A percentile compares a stretch with the other conserved stretches of the same genome.
Conservation (phyloP, 2,888 invertebrate genomes). For the Brenthis hecate region DNA sequence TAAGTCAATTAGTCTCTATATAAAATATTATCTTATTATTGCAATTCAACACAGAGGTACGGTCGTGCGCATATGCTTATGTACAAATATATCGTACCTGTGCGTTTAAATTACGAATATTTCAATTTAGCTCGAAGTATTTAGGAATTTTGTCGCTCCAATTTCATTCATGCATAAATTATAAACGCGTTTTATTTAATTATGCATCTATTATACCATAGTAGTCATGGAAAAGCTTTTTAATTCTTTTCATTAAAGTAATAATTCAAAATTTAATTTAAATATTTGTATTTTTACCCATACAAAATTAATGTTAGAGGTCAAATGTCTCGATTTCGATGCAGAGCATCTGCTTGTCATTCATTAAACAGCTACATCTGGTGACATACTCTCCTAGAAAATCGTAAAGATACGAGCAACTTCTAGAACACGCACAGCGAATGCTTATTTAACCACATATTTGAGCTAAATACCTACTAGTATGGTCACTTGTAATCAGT, state of each 20-base stretch:
- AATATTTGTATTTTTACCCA: too few relatives aligned
- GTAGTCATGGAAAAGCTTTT: too few relatives aligned
- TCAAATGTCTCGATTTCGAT: not conserved
- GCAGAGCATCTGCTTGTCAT: not conserved
- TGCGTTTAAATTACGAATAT: not conserved
- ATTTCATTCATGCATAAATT: conserved; percentile 6
- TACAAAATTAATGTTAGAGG: not conserved
- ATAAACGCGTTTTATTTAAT: not conserved
- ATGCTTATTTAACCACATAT: conserved; percentile 14
- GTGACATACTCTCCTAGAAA: conserved; percentile 18
- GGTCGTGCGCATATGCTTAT: not conserved
- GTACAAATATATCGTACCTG: not conserved
- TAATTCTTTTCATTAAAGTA: too few relatives aligned
- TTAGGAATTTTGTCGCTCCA: conserved; percentile 4
- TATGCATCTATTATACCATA: not conserved
- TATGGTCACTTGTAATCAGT: not conserved
- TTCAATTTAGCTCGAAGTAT: too few relatives aligned
- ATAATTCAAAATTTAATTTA: too few relatives aligned
- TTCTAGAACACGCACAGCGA: conserved; percentile 15
- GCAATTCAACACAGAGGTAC: too few relatives aligned
- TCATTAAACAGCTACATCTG: conserved; percentile 8
- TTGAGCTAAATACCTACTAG: conserved; percentile 12
- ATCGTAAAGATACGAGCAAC: conserved; percentile 9
- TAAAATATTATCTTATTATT: too few relatives aligned
- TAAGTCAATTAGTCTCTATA: too few relatives aligned